phyloP scores from a whole-genome alignment of 2,113 vertebrate genomes.

The Irena cyanogastra region DNA sequence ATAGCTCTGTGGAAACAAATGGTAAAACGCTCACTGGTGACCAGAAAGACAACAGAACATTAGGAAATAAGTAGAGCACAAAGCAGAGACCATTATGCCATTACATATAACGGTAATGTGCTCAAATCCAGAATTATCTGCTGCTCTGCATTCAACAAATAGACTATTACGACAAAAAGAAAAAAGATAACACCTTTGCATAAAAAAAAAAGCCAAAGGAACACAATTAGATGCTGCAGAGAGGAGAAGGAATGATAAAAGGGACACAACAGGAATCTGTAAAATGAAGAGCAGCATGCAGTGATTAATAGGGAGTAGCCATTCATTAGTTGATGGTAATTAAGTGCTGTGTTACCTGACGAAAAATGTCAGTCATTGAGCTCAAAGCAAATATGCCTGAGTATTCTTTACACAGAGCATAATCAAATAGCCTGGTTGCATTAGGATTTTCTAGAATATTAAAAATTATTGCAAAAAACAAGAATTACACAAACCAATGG shows the following conservation, averaged over 20 bases:
- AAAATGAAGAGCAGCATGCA: neutral
- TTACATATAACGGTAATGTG: neutral
- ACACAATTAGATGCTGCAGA: neutral
- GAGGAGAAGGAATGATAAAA: neutral
- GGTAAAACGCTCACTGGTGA: neutral
- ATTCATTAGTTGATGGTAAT: neutral
- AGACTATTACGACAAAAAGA: neutral
- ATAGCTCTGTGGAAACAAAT: neutral
- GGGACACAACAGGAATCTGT: neutral
- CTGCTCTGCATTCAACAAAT: neutral
- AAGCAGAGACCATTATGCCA: neutral
- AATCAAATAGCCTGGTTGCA: neutral
- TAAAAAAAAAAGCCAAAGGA: neutral
- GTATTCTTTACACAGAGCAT: neutral
- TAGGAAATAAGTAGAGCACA: neutral
- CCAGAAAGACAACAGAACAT: neutral
- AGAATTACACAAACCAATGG: neutral
- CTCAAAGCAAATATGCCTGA: neutral
- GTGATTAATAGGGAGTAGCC: neutral
- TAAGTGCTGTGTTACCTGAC: neutral
- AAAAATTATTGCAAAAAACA: neutral
- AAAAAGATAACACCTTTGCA: neutral
- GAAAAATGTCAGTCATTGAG: neutral
- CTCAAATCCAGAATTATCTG: neutral
- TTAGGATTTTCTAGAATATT: neutral